Evolutionary conservation across 2,888 invertebrate species (phyloP).

Genomic region (Papilio gigon): DNA sequence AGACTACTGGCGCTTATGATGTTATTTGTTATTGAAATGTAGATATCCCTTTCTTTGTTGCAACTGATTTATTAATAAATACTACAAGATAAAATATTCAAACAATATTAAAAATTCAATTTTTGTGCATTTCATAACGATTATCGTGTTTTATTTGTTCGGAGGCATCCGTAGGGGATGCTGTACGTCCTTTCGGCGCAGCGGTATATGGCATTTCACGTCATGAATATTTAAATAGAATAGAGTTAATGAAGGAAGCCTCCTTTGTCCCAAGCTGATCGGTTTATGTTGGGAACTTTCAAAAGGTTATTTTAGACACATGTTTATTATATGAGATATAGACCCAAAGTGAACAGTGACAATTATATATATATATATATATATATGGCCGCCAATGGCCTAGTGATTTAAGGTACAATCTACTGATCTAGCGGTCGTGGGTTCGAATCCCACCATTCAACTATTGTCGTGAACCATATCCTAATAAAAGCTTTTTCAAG

Average conservation of each 20-base stretch:
- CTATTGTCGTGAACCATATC: no score
- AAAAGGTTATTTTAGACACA: conserved; percentile 46
- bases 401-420: no score
- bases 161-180: conserved; percentile 41
- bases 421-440: no score
- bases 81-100: background rate
- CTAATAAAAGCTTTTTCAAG: no score
- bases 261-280: conserved; percentile 73
- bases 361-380: no score
- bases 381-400: no score
- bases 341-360: conserved; percentile 39
- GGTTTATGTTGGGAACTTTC: conserved; percentile 69
- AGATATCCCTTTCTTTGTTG: background rate
- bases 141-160: conserved; percentile 7
- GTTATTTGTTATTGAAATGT: no score
- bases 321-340: conserved; percentile 44
- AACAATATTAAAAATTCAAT: background rate
- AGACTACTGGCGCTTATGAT: no score
- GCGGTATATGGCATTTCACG: conserved; percentile 47
- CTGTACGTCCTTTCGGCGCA: conserved; percentile 29
- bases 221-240: conserved; percentile 77
- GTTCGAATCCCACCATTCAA: no score
- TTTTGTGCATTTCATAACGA: conserved; percentile 1
- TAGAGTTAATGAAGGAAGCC: conserved; percentile 73
- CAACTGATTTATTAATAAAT: background rate